phyloP scores from a whole-genome alignment of 2,888 invertebrate species.

The Biston stratarius region DNA sequence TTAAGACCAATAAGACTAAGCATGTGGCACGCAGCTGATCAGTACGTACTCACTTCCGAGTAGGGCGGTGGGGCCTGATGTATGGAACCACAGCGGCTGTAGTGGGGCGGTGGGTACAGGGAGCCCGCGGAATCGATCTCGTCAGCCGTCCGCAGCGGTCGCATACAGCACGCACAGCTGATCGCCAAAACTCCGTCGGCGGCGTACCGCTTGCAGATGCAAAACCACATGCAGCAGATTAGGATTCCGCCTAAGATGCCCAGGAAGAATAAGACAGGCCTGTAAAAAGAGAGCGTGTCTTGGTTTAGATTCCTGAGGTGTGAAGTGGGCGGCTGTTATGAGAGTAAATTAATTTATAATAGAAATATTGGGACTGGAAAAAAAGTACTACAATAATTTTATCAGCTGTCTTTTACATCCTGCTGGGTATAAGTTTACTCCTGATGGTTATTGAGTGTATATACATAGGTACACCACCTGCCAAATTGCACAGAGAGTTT shows the following conservation, averaged over 20 bases:
- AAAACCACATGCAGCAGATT: conserved; percentile 88
- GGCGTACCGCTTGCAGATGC: conserved; percentile 61
- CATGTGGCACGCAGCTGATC: not conserved
- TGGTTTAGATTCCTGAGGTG: too few species aligned
- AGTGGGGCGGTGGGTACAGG: conserved; percentile 93
- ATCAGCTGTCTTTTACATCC: too few species aligned
- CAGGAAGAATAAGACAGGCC: conserved; percentile 90
- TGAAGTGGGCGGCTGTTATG: too few species aligned
- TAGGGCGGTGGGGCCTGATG: conserved; percentile 94
- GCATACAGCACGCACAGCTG: conserved; percentile 73
- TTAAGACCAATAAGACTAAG: not conserved
- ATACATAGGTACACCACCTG: too few species aligned
- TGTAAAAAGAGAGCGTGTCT: conserved; percentile 49
- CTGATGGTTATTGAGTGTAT: too few species aligned
- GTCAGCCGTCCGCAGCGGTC: conserved; percentile 85
- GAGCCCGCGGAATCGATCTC: conserved; percentile 93
- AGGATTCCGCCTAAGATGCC: conserved; percentile 89
- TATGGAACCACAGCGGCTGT: conserved; percentile 93
- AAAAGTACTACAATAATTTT: not conserved
- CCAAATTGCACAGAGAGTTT: too few species aligned
- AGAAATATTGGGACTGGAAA: not conserved
- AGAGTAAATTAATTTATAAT: too few species aligned
- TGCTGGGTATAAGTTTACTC: too few species aligned
- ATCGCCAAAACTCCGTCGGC: conserved; percentile 36
- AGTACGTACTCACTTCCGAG: conserved; percentile 88